A percentile compares a stretch with the other conserved stretches of the same genome.
These are phyloP conservation scores for Alviniconcha strummeri DNA, from an alignment of 2,888 invertebrate species.

Conservation along the genomic window DNA sequence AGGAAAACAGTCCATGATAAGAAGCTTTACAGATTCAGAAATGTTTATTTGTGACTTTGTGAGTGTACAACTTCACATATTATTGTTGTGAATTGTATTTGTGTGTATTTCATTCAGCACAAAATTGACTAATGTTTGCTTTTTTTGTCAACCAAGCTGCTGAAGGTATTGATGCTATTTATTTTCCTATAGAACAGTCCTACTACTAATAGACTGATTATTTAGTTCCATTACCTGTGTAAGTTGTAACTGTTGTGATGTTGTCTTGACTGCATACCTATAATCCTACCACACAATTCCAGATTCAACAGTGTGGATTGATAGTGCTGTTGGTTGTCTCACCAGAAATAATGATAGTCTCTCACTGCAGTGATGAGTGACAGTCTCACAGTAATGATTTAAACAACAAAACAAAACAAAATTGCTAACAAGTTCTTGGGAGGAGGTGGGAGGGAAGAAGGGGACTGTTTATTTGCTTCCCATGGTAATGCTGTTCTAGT, in stretches of 20 bases:
- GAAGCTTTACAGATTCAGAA: no score
- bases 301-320: neutral
- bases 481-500: no score
- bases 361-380: no score
- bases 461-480: no score
- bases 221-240: neutral
- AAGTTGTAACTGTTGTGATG: slow-evolving; percentile 6
- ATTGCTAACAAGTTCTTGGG: no score
- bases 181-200: slow-evolving; percentile 1
- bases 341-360: no score
- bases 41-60: no score
- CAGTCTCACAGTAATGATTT: no score
- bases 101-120: neutral
- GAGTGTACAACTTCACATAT: neutral
- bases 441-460: no score
- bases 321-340: neutral
- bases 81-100: slow-evolving; percentile 1
- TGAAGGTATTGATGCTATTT: slow-evolving; percentile 25
- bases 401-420: no score
- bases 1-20: no score
- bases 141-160: slow-evolving; percentile 25
- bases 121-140: slow-evolving; percentile 10
- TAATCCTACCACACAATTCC: neutral
- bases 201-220: neutral
- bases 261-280: slow-evolving; percentile 12